Base-by-base conservation (phyloP, 2,113 vertebrate genomes). In the Isurus oxyrinchus region DNA sequence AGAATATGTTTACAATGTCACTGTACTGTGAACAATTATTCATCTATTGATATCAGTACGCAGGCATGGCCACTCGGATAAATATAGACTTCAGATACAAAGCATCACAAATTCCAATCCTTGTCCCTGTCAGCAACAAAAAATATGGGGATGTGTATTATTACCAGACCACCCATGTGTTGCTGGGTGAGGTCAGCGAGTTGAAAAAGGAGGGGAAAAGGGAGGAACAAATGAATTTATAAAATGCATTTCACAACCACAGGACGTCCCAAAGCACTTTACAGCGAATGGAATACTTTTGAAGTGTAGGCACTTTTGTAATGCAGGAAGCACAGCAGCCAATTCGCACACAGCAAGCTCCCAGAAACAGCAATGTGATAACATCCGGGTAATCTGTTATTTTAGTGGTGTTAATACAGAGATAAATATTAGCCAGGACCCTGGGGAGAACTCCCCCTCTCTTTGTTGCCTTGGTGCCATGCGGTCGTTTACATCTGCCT, bases 41-140 rank as follows among this genome's bases (percentile, higher is more conserved):
- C n/a, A 84, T 84, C 79, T 44, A 84, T 84, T 84, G 79, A 84
- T 84, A 84, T 84, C 79, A 84, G 79, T 72, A 23, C 79, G 19
- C n/a, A 84, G 79, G 79, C 79, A 84, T 40, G n/a, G 8, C 5
- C 79, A 44, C 14, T 40, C n/a, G 6, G 13, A 40, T 44, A 84
- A 84, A 44, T 84, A 84, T 44, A 84, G 35, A 84, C 79, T 84
- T 19, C n/a, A 19, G 79, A 84, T 84, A 40, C 79, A 84, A 84
- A 40, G 79, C 79, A 40, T 40, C n/a, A 84, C 79, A 84, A 40
- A 84, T 84, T 84, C 79, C n/a, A 40, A 19, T 84, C 79, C 79
- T 84, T 14, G 1, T 40, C n/a, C 79, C 40, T 84, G n/a, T 84
- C n/a, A 44, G 63, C 79, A 14, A 81, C 10, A 13, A 44, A 44